Percentiles rank a stretch among this genome's conserved stretches.
phyloP scores from a whole-genome alignment of 2,113 vertebrate genomes.

The Lutjanus erythropterus region DNA sequence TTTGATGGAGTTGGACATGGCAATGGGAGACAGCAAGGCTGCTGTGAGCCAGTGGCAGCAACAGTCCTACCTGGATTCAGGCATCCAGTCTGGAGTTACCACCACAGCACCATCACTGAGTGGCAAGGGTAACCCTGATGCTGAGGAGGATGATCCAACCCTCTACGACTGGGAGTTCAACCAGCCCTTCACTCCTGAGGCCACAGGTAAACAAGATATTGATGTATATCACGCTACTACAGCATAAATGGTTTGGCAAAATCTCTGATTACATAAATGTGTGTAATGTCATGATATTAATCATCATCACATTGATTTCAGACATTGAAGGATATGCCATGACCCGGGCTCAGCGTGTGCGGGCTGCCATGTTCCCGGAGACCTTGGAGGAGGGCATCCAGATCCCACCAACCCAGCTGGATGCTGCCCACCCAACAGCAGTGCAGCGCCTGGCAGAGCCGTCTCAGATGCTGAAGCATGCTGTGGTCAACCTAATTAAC shows the following conservation, averaged over 20 bases:
- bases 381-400: constrained; percentile 97
- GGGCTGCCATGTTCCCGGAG: constrained; percentile 99
- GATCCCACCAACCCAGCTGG: constrained; percentile 95
- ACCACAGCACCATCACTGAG: constrained; percentile 97
- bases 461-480: constrained; percentile 99
- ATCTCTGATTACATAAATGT: neutral
- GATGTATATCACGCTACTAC: neutral
- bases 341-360: constrained; percentile 97
- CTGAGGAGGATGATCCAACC: constrained; percentile 95
- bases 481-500: constrained; percentile 98
- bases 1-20: constrained; percentile 99
- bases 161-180: constrained; percentile 98
- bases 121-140: constrained; percentile 97
- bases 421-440: constrained; percentile 95
- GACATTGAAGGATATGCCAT: constrained; percentile 99
- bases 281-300: neutral
- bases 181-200: constrained; percentile 95
- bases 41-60: constrained; percentile 99
- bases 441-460: constrained; percentile 98
- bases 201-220: constrained; percentile 86
- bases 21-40: constrained; percentile 97
- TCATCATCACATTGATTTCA: constrained; percentile 67
- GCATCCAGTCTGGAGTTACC: constrained; percentile 98
- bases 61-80: constrained; percentile 97
- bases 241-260: too few relatives aligned